Evolutionary conservation across 1,140 invertebrate species (phyloP).

Genomic region (Pseudomyrmex flavicornis): DNA sequence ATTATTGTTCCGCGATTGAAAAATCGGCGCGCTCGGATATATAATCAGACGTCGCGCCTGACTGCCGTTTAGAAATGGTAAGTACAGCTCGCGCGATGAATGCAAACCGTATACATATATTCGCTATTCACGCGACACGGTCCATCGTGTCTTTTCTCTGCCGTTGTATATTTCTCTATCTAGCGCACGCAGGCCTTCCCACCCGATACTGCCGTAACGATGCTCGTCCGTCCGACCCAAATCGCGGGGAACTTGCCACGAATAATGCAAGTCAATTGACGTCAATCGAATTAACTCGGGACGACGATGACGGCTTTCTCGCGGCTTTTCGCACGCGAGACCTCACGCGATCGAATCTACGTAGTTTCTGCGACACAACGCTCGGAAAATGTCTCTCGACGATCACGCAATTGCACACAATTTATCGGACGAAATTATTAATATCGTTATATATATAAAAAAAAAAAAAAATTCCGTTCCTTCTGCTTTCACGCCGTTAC

Average conservation of each 20-base stretch:
- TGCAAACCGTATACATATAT: not conserved
- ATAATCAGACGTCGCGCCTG: not conserved
- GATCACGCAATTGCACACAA: not conserved
- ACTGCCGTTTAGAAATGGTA: slow-evolving; percentile 2
- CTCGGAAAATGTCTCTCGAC: not conserved
- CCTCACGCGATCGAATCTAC: not conserved
- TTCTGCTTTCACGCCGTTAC: not conserved
- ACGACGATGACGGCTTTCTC: not conserved
- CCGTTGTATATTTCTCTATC: slow-evolving; percentile 25
- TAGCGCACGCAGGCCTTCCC: slow-evolving; percentile 6
- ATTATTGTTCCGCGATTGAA: slow-evolving; percentile 42
- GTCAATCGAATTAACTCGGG: slow-evolving; percentile 44
- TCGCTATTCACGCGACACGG: slow-evolving; percentile 43
- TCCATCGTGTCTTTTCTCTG: slow-evolving; percentile 14
- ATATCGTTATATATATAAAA: too few relatives aligned
- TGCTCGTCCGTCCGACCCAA: slow-evolving; percentile 36
- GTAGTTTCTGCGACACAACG: not conserved
- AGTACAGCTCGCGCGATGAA: not conserved
- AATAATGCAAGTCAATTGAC: slow-evolving; percentile 42
- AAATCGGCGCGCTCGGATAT: slow-evolving; percentile 12
- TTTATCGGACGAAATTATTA: not conserved
- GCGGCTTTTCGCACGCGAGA: not conserved
- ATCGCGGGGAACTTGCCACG: slow-evolving; percentile 10
- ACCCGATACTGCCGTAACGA: slow-evolving; percentile 11
- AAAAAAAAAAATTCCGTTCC: too few relatives aligned